phyloP scores from a whole-genome alignment of 2,888 invertebrate species.

The Pecten maximus region DNA sequence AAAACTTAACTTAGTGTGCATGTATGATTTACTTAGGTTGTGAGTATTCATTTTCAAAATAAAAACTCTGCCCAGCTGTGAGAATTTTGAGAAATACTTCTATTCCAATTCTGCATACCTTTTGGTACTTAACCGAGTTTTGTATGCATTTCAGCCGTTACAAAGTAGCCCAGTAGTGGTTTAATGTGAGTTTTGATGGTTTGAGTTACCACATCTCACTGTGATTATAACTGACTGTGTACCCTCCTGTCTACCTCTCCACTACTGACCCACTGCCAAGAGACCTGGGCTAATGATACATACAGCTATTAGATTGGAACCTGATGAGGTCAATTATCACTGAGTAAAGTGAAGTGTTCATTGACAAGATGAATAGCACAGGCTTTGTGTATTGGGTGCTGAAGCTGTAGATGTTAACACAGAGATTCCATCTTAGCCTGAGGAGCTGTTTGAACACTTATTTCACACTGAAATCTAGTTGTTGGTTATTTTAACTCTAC shows the following conservation, averaged over 20 bases:
- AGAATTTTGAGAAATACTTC: background rate
- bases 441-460: too few relatives aligned
- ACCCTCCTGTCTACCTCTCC: background rate
- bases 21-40: background rate
- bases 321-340: background rate
- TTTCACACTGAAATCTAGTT: too few relatives aligned
- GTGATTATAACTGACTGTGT: background rate
- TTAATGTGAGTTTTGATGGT: background rate
- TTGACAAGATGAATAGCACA: background rate
- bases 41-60: background rate
- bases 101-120: background rate
- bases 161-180: background rate
- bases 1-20: background rate
- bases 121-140: constrained; percentile 6
- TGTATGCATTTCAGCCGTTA: background rate
- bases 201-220: background rate
- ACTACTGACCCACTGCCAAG: constrained; percentile 12
- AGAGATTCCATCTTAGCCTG: background rate
- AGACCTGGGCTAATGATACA: background rate
- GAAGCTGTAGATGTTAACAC: background rate
- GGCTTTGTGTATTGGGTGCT: background rate
- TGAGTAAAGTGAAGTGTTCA: background rate
- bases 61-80: background rate
- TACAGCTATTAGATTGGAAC: background rate
- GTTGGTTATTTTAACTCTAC: background rate